phyloP scores from a whole-genome alignment of 2,797 vertebrate genomes.

The Anguilla marmorata region DNA sequence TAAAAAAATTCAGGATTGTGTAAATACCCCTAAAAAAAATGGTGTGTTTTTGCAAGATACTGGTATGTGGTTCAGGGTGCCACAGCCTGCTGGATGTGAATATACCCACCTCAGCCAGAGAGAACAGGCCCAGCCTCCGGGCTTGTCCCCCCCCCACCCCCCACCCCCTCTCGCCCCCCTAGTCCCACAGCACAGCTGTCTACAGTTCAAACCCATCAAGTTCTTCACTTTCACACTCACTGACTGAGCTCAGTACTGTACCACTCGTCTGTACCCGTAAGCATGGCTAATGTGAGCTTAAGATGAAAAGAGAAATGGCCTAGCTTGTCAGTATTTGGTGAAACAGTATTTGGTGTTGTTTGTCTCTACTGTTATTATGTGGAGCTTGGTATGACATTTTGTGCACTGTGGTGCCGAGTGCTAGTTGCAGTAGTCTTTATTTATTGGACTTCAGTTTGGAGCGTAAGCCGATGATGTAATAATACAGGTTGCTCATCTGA shows the following conservation, averaged over 20 bases:
- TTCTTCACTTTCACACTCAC: neutral
- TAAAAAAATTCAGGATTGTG: neutral
- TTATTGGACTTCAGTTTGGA: neutral
- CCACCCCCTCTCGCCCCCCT: neutral
- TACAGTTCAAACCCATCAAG: neutral
- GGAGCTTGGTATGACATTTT: neutral
- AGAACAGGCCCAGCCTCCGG: neutral
- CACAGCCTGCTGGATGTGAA: neutral
- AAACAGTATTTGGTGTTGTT: neutral
- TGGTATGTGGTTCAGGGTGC: neutral
- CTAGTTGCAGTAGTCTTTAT: neutral
- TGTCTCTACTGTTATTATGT: neutral
- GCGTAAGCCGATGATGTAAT: neutral
- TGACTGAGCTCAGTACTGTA: neutral
- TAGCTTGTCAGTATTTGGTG: neutral
- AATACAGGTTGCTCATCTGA: neutral
- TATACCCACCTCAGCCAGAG: neutral
- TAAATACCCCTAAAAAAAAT: neutral
- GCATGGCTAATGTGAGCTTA: neutral
- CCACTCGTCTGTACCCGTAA: neutral
- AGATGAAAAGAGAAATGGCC: neutral
- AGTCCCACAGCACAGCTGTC: neutral
- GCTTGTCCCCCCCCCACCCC: neutral
- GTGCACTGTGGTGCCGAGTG: neutral
- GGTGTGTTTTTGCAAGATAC: neutral